Evolutionary conservation across 2,797 vertebrate genomes (phyloP).

Genomic region (Danio choprae): DNA sequence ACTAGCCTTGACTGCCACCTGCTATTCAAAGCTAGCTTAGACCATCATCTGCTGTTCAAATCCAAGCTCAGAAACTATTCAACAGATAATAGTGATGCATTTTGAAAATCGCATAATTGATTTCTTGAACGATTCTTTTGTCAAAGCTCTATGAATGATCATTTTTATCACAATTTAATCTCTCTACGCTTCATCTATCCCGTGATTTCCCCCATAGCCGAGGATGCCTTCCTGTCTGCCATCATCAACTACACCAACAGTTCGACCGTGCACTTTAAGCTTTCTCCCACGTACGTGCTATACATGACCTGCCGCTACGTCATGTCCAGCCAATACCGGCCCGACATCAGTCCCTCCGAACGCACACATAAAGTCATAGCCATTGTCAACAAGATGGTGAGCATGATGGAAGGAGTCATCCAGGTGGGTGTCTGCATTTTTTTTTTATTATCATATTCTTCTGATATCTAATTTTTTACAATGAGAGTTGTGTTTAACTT

Average conservation of each 20-base stretch:
- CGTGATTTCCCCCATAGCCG: slow-evolving; percentile 75
- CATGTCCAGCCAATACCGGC: slow-evolving; percentile 89
- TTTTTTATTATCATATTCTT: background rate
- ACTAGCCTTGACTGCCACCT: no score
- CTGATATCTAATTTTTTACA: background rate
- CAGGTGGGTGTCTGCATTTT: slow-evolving; percentile 84
- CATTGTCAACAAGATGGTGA: slow-evolving; percentile 99
- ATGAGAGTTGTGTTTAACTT: background rate
- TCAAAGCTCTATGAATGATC: no score
- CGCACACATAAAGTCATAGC: slow-evolving; percentile 95
- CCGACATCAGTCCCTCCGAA: slow-evolving; percentile 90
- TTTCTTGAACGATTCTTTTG: no score
- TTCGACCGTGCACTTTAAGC: slow-evolving; percentile 97
- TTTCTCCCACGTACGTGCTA: slow-evolving; percentile 94
- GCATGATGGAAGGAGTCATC: slow-evolving; percentile 99
- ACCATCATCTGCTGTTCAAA: no score
- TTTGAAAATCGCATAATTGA: no score
- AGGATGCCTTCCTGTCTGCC: slow-evolving; percentile 96
- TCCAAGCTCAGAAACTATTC: no score
- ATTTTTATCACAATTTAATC: background rate
- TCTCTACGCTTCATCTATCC: background rate
- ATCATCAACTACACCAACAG: slow-evolving; percentile 99
- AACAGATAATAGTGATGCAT: no score
- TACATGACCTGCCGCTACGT: slow-evolving; percentile 98
- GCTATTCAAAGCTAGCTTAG: no score